A percentile compares a stretch with the other conserved stretches of the same genome.
These are phyloP conservation scores for Hyposoter dolosus DNA, from an alignment of 2,888 invertebrate species.

Conservation along the genomic window DNA sequence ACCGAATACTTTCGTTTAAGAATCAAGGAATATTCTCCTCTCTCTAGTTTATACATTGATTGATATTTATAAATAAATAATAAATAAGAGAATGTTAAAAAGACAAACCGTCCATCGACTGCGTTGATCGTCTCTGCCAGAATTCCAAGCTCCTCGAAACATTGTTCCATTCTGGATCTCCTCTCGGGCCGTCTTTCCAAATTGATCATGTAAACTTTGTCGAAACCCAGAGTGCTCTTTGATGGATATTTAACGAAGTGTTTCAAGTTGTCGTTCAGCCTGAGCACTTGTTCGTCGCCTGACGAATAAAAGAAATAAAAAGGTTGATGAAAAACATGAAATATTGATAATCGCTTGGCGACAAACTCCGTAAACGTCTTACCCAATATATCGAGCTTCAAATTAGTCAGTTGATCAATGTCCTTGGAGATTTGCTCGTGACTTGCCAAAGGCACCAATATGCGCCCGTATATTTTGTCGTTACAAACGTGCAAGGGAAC, in stretches of 20 bases:
- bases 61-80: neutral
- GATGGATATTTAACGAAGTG: constrained; percentile 82
- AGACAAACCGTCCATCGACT: constrained; percentile 94
- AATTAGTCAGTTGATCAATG: constrained; percentile 89
- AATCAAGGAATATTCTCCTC: neutral
- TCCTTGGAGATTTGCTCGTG: constrained; percentile 89
- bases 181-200: constrained; percentile 93
- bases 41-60: neutral
- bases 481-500: constrained; percentile 92
- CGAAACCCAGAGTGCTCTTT: constrained; percentile 89
- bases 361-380: too few species aligned
- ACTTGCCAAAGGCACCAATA: constrained; percentile 92
- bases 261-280: constrained; percentile 78
- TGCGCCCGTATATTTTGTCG: constrained; percentile 92
- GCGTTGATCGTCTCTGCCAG: constrained; percentile 92
- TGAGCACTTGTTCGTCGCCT: constrained; percentile 81
- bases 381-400: constrained; percentile 87
- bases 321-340: neutral
- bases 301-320: neutral
- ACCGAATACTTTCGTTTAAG: neutral
- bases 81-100: neutral
- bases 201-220: constrained; percentile 97
- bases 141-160: constrained; percentile 93
- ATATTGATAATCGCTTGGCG: neutral
- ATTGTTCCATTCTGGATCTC: constrained; percentile 91